These are phyloP conservation scores for Scarus forsteni DNA, from an alignment of 2,797 vertebrate genomes.

Conservation along the genomic window DNA sequence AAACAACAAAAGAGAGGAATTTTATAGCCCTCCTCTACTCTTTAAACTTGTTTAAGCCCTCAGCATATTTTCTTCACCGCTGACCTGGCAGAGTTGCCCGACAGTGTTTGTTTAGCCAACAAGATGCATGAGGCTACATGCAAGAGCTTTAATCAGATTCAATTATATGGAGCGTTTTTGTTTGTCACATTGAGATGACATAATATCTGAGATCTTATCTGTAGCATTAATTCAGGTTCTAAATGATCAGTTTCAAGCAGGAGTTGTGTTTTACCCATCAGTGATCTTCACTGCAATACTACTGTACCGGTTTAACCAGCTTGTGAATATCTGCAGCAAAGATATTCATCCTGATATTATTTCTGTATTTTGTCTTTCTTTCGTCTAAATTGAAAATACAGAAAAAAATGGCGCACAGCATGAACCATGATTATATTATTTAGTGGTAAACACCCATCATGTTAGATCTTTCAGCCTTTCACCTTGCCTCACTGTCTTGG, in stretches of 20 bases:
- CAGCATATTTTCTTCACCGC: conserved; percentile 20
- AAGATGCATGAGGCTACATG: conserved; percentile 21
- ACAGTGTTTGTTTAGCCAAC: conserved; percentile 55
- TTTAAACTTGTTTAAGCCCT: conserved; percentile 35
- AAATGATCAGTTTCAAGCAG: not conserved
- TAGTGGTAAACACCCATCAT: conserved; percentile 28
- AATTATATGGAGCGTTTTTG: conserved; percentile 6
- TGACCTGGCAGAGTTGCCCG: conserved; percentile 23
- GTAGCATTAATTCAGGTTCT: not conserved
- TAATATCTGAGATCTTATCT: not conserved
- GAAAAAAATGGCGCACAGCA: conserved; percentile 21
- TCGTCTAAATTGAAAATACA: not conserved
- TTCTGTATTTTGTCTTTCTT: not conserved
- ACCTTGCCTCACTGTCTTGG: conserved; percentile 18
- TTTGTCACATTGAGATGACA: not conserved
- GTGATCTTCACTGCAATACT: not conserved
- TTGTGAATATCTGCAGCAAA: too few species aligned
- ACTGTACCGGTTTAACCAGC: too few species aligned
- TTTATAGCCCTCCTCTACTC: conserved; percentile 37
- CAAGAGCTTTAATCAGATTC: not conserved
- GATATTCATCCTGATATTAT: not conserved
- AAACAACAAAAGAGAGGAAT: conserved; percentile 32
- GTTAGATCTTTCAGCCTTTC: conserved; percentile 41
- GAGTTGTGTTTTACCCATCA: not conserved
- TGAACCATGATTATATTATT: conserved; percentile 30